phyloP scores from a whole-genome alignment of 2,113 vertebrate species.

The sheep (Ovis aries) region DNA sequence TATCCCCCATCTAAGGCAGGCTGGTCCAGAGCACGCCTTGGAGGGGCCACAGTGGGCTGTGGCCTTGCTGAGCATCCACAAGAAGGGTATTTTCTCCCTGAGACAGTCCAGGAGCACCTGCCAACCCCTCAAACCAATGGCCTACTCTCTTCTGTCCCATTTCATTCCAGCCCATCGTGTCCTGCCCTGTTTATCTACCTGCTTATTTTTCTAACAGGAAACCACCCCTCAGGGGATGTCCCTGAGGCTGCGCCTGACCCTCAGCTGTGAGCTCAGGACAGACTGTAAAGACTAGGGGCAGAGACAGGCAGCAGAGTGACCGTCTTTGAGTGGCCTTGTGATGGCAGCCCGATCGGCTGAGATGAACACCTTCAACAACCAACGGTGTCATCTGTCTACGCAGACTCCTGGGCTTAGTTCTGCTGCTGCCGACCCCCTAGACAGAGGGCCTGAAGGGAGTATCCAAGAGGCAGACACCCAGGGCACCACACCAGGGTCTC shows the following conservation, averaged over 20 bases:
- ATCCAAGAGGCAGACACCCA: fast-evolving
- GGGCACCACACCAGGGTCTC: not conserved
- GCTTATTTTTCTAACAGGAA: not conserved
- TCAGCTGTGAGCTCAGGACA: not conserved
- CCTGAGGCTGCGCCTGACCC: fast-evolving
- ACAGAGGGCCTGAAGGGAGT: fast-evolving
- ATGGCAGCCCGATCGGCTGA: not conserved
- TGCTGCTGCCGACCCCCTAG: fast-evolving
- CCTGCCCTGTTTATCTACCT: not conserved
- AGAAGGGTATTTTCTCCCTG: fast-evolving
- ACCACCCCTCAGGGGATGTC: not conserved
- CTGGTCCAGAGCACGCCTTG: fast-evolving
- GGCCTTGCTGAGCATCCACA: fast-evolving
- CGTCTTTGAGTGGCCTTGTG: fast-evolving
- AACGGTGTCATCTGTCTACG: fast-evolving
- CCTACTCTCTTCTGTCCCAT: fast-evolving
- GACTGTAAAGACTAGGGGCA: fast-evolving
- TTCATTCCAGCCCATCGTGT: fast-evolving
- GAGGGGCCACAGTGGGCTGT: fast-evolving
- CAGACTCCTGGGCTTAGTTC: fast-evolving
- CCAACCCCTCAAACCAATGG: not conserved
- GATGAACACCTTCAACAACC: fast-evolving
- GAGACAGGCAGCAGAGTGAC: too few species aligned
- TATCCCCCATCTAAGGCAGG: fast-evolving
- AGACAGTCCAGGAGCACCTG: fast-evolving